A percentile compares a stretch with the other conserved stretches of the same genome.
Evolutionary conservation across 1,140 invertebrate genomes (phyloP).

Genomic region (Cotesia glomerata): DNA sequence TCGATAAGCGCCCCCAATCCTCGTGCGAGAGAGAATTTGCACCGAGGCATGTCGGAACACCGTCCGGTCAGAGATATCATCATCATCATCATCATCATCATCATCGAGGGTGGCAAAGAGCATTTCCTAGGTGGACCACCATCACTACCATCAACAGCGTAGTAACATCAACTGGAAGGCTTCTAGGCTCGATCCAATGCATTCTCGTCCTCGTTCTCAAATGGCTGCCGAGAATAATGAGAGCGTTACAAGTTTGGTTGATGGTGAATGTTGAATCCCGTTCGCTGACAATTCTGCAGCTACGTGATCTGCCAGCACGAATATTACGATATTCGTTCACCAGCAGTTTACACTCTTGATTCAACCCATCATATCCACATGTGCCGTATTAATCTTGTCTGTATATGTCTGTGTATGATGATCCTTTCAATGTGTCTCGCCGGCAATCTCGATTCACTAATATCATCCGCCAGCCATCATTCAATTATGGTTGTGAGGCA

Average conservation of each 20-base stretch:
- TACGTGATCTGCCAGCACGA: constrained; percentile 2
- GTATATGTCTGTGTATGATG: background rate
- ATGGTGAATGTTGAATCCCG: background rate
- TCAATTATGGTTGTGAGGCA: constrained; percentile 46
- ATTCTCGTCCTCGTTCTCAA: background rate
- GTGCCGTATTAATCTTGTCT: no score
- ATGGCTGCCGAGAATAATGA: constrained; percentile 1
- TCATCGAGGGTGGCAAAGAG: constrained; percentile 25
- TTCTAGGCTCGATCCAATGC: no score
- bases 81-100: background rate
- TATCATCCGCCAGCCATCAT: constrained; percentile 52
- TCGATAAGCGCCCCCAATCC: constrained; percentile 34
- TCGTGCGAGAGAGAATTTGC: constrained; percentile 31
- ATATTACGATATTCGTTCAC: background rate
- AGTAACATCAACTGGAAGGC: background rate
- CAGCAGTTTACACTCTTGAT: background rate
- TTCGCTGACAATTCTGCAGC: background rate
- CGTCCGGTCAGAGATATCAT: constrained; percentile 25
- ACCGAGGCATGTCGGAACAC: constrained; percentile 28
- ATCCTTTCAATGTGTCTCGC: constrained; percentile 36
- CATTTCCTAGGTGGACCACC: constrained; percentile 23
- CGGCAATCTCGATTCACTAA: constrained; percentile 51
- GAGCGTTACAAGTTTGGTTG: constrained; percentile 16
- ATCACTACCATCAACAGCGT: background rate
- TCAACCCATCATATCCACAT: background rate